A percentile compares a stretch with the other conserved stretches of the same genome.
Evolutionary conservation across 1,140 invertebrate genomes (phyloP).

Genomic region (Heliconius congener): DNA sequence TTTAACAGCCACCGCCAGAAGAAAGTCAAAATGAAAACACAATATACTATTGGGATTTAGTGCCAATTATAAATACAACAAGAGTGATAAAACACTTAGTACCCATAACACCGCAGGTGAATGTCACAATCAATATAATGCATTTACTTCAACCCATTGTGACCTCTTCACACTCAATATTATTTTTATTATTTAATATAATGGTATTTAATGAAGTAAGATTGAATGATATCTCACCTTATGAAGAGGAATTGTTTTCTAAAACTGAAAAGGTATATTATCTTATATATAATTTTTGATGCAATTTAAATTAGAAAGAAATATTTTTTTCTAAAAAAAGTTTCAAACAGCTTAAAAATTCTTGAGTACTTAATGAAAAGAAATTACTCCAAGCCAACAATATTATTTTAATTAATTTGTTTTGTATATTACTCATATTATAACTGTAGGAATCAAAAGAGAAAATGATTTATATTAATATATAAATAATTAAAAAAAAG

Average conservation of each 20-base stretch:
- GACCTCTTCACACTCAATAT: conserved; percentile 51
- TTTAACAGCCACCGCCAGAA: conserved; percentile 58
- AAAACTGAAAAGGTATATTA: conserved; percentile 54
- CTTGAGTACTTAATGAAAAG: no score
- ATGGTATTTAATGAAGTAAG: conserved; percentile 60
- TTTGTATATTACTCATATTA: no score
- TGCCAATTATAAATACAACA: conserved; percentile 67
- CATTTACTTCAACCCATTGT: conserved; percentile 59
- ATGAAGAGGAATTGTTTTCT: conserved; percentile 62
- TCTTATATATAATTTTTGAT: no score
- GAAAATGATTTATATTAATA: no score
- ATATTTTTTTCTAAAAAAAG: no score
- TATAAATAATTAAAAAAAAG: no score
- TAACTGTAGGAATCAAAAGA: no score
- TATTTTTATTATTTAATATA: conserved; percentile 59
- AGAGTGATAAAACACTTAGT: conserved; percentile 59
- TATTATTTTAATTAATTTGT: no score
- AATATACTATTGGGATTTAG: conserved; percentile 65
- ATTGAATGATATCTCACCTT: conserved; percentile 50
- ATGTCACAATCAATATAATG: conserved; percentile 45
- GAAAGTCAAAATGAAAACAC: conserved; percentile 57
- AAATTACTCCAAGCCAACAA: no score
- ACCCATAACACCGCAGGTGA: conserved; percentile 46
- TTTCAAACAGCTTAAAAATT: no score
- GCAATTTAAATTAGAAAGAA: no score